These are phyloP conservation scores for Gobio gobio DNA, from an alignment of 2,113 vertebrate species.

Conservation along the genomic window DNA sequence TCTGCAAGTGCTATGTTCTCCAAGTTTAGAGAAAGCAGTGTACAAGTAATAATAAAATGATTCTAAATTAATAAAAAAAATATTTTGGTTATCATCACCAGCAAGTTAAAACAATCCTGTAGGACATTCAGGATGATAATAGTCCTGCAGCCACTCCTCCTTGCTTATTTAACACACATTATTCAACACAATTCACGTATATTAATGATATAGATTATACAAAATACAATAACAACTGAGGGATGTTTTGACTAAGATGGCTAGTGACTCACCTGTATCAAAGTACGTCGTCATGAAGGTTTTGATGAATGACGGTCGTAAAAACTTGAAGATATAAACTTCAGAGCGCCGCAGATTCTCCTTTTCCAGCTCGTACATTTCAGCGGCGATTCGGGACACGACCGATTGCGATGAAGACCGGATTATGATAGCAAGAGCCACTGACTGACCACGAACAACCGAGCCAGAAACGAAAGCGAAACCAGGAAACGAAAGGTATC, in stretches of 20 bases:
- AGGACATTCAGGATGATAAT: too few species aligned
- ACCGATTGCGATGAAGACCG: neutral
- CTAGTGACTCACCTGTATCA: slow-evolving; percentile 39
- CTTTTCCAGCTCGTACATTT: slow-evolving; percentile 58
- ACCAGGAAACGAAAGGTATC: slow-evolving; percentile 27
- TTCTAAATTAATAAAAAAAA: neutral
- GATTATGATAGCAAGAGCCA: neutral
- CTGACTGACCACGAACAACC: neutral
- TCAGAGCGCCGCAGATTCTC: slow-evolving; percentile 23
- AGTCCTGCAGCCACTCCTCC: too few species aligned
- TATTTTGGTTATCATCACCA: neutral
- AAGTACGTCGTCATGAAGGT: slow-evolving; percentile 52
- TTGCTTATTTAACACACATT: neutral
- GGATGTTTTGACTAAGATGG: neutral
- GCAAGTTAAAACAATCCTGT: neutral
- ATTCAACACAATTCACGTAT: neutral
- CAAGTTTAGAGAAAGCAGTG: too few species aligned
- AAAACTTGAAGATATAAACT: slow-evolving; percentile 21
- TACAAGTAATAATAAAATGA: neutral
- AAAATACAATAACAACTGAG: neutral
- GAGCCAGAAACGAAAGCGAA: slow-evolving; percentile 49
- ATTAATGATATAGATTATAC: neutral
- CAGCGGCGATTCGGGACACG: neutral
- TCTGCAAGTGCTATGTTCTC: too few species aligned
- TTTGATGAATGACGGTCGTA: slow-evolving; percentile 59